Evolutionary conservation across 2,797 vertebrate genomes (phyloP).

Genomic region (Clarias pachynema): DNA sequence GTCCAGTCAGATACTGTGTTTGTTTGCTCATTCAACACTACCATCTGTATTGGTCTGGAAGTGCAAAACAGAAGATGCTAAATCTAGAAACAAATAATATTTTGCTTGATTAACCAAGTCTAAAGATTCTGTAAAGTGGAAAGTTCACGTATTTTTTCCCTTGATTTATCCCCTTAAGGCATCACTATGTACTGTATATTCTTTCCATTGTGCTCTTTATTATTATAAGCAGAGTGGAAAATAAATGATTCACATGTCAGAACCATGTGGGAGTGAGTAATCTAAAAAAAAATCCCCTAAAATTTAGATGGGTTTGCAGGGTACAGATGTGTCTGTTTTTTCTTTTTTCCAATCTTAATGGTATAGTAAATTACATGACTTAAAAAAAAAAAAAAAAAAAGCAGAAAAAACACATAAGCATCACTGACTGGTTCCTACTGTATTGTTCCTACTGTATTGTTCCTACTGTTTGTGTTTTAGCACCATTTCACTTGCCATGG

Average conservation of each 20-base stretch:
- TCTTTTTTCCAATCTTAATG: neutral
- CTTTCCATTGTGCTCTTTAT: slow-evolving; percentile 23
- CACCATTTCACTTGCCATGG: too few relatives aligned
- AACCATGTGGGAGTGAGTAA: slow-evolving; percentile 14
- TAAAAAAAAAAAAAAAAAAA: neutral
- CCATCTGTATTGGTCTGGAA: neutral
- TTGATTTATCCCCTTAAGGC: neutral
- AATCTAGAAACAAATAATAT: neutral
- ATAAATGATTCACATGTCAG: neutral
- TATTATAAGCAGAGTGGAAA: neutral
- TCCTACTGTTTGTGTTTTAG: neutral
- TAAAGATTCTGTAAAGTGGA: neutral
- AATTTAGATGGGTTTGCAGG: neutral
- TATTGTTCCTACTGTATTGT: too few relatives aligned
- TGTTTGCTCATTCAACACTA: neutral
- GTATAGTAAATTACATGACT: neutral
- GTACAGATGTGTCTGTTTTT: neutral
- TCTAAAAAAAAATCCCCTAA: slow-evolving; percentile 10
- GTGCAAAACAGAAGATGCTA: too few relatives aligned
- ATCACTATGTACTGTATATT: neutral
- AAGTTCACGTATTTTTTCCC: neutral
- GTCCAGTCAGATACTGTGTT: neutral
- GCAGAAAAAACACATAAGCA: too few relatives aligned
- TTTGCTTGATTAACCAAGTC: neutral
- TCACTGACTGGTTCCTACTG: neutral